Base-by-base conservation (phyloP, 2,113 vertebrate genomes). In the Barnardius zonarius region DNA sequence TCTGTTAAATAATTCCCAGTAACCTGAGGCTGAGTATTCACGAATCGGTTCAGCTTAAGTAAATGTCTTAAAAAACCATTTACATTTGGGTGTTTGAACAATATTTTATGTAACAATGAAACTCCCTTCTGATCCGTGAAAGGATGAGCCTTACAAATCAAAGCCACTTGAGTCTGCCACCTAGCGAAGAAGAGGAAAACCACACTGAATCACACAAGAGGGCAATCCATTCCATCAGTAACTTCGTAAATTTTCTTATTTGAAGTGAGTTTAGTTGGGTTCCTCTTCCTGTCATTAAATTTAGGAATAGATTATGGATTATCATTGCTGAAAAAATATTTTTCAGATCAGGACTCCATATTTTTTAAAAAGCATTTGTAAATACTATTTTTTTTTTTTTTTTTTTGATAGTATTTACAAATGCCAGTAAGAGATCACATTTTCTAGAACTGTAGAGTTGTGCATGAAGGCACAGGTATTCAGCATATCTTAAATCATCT, bases 21-120 rank as follows among this genome's bases (percentile, higher is more conserved):
- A 86, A 91, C 88, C 80, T 73, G 79, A 77, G 83, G 94, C 75
- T 77, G 48, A 76, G 39, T 90, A 79, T 69, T 93, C 88, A 80
- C 62, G 22, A 91, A 89, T 76, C 44, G 77, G 62, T 90, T 87
- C 74, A 85, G 14, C 22, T 85, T 83, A 90, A 93, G 72, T 55
- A 51, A 18, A 68, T 88, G 30, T 59, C 51, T 92, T 83, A 33
- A 90, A 88, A 95, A 85, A 30, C 66, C 0, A 9, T 93, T 83
- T 86, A 39, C n/a, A 14, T 77, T 76, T 67, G 75, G 20, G 7
- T 62, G 66, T 77, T 93, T 80, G 59, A 74, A 17, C 49, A 77
- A 18, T 59, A 66, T 72, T 77, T 59, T 59, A 15, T 23, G 57
- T 23, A 59, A n/a, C 22, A 64, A 52, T 20, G 49, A 78, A 91